Conservation (phyloP, 2,113 vertebrate genomes). For the Hassar affinis region DNA sequence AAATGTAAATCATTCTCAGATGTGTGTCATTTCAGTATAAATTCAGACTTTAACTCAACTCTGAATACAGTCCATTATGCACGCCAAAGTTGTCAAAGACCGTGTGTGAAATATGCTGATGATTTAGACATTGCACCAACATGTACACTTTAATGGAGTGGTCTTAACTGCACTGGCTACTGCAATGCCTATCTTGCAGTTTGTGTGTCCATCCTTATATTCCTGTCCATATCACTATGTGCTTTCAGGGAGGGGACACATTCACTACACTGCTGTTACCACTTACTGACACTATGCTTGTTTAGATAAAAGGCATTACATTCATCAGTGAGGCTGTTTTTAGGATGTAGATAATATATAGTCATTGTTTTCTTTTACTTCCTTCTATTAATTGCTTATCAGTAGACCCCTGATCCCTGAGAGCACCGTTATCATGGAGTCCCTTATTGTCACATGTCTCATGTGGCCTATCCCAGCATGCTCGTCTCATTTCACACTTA, state of each 20-base stretch:
- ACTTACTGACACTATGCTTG: constrained; percentile 28
- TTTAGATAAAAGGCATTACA: constrained; percentile 13
- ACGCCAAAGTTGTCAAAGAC: background rate
- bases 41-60: background rate
- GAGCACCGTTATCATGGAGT: constrained; percentile 35
- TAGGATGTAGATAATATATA: background rate
- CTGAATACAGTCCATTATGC: constrained; percentile 7
- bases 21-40: background rate
- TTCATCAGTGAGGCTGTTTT: background rate
- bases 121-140: background rate
- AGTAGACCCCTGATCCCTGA: constrained; percentile 56
- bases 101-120: background rate
- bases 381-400: background rate
- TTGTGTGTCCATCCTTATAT: constrained; percentile 32
- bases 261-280: background rate
- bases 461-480: constrained; percentile 51
- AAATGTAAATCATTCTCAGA: background rate
- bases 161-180: constrained; percentile 58
- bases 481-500: constrained; percentile 21
- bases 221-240: constrained; percentile 46
- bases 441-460: constrained; percentile 43
- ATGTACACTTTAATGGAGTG: constrained; percentile 12
- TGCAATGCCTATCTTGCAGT: constrained; percentile 24
- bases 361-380: constrained; percentile 1
- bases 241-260: constrained; percentile 62